Evolutionary conservation across 2,113 vertebrate species (phyloP).

Genomic region (Platysteira castanea): DNA sequence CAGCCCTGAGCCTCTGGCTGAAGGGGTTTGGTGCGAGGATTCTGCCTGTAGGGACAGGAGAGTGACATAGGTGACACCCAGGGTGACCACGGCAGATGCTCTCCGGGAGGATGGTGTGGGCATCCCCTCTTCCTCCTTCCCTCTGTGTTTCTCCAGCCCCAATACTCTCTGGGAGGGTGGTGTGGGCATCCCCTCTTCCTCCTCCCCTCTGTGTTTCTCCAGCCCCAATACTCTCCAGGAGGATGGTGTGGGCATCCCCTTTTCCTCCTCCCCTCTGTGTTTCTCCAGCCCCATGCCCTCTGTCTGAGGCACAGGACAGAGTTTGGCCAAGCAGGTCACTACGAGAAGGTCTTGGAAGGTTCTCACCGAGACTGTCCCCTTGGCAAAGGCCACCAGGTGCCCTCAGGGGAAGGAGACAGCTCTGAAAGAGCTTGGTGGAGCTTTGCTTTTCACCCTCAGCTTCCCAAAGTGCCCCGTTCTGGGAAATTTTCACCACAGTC

Average conservation of each 20-base stretch:
- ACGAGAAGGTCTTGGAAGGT: neutral
- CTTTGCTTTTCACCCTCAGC: neutral
- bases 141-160: neutral
- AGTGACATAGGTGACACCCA: neutral
- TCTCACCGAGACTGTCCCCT: neutral
- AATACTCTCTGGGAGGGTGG: neutral
- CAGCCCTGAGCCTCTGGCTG: neutral
- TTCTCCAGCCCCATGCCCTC: neutral
- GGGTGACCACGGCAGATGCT: accelerated
- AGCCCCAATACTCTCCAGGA: neutral
- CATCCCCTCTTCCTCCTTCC: neutral
- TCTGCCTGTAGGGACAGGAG: neutral
- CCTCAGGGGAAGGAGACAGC: neutral
- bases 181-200: neutral
- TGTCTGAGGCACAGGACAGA: neutral
- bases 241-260: neutral
- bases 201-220: neutral
- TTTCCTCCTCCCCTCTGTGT: neutral
- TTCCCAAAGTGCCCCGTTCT: neutral
- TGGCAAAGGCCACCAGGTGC: neutral
- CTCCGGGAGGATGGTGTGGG: neutral
- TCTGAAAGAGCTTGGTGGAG: neutral
- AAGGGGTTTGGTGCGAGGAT: neutral
- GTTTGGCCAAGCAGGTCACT: neutral
- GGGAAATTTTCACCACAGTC: neutral